phyloP scores from a whole-genome alignment of 2,888 invertebrate genomes.

The Anaspis maculata region DNA sequence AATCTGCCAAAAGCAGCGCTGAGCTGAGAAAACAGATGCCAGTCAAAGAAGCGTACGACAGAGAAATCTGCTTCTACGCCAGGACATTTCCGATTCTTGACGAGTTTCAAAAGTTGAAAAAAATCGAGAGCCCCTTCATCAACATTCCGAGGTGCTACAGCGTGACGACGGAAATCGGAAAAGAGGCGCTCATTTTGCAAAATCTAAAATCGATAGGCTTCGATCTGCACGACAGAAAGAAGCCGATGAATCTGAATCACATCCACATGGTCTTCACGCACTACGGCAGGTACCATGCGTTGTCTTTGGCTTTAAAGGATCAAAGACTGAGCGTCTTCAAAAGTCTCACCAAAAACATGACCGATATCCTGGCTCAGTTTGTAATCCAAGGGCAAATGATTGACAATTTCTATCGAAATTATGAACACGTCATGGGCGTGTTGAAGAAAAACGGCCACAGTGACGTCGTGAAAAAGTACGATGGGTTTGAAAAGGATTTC shows the following conservation, averaged over 20 bases:
- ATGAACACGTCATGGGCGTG: conserved; percentile 14
- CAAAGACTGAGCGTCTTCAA: conserved; percentile 15
- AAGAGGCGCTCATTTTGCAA: conserved; percentile 24
- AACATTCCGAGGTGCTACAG: conserved; percentile 23
- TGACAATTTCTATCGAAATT: conserved; percentile 9
- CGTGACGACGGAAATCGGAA: conserved; percentile 16
- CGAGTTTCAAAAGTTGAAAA: conserved; percentile 16
- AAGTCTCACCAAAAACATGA: conserved; percentile 20
- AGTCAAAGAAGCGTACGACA: conserved; percentile 14
- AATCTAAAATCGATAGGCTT: conserved; percentile 24
- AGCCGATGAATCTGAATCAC: conserved; percentile 28
- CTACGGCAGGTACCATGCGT: conserved; percentile 24
- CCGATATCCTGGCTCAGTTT: conserved; percentile 20
- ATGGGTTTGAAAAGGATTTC: conserved; percentile 12
- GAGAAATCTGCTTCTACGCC: conserved; percentile 18
- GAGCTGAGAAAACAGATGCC: conserved; percentile 20
- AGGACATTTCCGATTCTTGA: conserved; percentile 20
- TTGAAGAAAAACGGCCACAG: conserved; percentile 10
- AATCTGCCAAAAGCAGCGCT: conserved; percentile 23
- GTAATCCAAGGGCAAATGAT: conserved; percentile 11
- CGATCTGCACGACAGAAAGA: conserved; percentile 21
- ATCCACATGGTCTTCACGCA: conserved; percentile 15
- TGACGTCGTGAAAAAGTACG: conserved; percentile 15
- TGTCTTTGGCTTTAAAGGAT: conserved; percentile 20
- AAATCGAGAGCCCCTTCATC: conserved; percentile 11